Evolutionary conservation across 2,113 vertebrate species (phyloP).

Genomic region (Xenopus borealis): DNA sequence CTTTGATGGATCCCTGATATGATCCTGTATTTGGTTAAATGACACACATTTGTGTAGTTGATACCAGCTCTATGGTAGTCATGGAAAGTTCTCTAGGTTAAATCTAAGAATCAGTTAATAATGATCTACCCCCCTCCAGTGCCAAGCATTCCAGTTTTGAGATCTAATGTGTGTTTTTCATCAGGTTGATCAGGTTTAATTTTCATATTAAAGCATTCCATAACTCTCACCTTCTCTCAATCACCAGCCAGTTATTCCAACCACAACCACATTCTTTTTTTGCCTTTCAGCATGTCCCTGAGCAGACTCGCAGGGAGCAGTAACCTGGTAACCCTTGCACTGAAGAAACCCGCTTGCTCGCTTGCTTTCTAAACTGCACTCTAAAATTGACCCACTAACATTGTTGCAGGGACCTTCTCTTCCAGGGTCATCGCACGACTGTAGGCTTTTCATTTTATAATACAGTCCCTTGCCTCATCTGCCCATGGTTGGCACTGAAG

Average conservation of each 20-base stretch:
- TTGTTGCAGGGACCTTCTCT: constrained; percentile 72
- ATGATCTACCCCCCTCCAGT: no score
- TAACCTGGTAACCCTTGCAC: constrained; percentile 65
- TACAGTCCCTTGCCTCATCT: no score
- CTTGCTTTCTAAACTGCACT: constrained; percentile 64
- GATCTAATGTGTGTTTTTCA: no score
- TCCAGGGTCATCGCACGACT: constrained; percentile 73
- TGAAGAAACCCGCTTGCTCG: constrained; percentile 58
- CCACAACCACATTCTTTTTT: constrained; percentile 62
- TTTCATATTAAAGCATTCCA: constrained; percentile 11
- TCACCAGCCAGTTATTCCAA: constrained; percentile 71
- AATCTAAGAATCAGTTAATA: no score
- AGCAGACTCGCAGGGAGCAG: constrained; percentile 64
- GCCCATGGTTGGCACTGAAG: no score
- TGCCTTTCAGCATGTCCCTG: constrained; percentile 79
- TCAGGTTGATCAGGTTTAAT: no score
- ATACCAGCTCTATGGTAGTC: no score
- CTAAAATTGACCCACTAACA: constrained; percentile 71
- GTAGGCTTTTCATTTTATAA: constrained; percentile 2
- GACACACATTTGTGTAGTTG: no score
- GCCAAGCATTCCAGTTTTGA: no score
- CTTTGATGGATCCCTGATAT: no score
- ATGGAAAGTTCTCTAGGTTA: no score
- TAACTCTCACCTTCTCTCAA: constrained; percentile 67
- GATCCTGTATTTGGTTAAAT: no score